These are phyloP conservation scores for Acleris emargana DNA, from an alignment of 2,888 invertebrate genomes.

Conservation along the genomic window DNA sequence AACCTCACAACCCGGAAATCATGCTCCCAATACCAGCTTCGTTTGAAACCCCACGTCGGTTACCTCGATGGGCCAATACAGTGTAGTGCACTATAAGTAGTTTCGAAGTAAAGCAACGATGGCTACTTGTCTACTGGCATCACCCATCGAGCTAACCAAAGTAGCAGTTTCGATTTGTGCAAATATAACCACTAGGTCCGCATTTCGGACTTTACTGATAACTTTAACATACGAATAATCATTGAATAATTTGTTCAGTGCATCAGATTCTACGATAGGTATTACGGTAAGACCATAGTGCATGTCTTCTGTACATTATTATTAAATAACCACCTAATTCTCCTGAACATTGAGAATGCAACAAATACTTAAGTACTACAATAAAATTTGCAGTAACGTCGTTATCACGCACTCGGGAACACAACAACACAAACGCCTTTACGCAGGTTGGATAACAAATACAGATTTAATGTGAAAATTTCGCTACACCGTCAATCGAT, in stretches of 20 bases:
- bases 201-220: slow-evolving; percentile 40
- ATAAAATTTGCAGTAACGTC: slow-evolving; percentile 35
- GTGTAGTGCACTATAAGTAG: neutral
- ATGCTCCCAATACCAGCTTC: slow-evolving; percentile 84
- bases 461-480: slow-evolving; percentile 41
- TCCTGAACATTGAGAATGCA: slow-evolving; percentile 23
- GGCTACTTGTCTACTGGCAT: neutral
- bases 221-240: slow-evolving; percentile 33
- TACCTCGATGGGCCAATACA: slow-evolving; percentile 11
- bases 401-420: slow-evolving; percentile 18
- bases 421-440: slow-evolving; percentile 32
- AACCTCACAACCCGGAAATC: slow-evolving; percentile 82
- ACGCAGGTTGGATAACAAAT: slow-evolving; percentile 27
- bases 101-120: slow-evolving; percentile 1
- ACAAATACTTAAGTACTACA: slow-evolving; percentile 34
- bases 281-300: slow-evolving; percentile 56
- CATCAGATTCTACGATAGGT: slow-evolving; percentile 56
- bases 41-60: slow-evolving; percentile 65
- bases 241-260: slow-evolving; percentile 45
- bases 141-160: slow-evolving; percentile 29
- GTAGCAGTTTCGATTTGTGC: slow-evolving; percentile 53
- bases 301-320: slow-evolving; percentile 33
- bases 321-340: slow-evolving; percentile 29
- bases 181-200: slow-evolving; percentile 50
- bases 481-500: slow-evolving; percentile 64